These are phyloP conservation scores for Grapholita molesta DNA, from an alignment of 1,140 invertebrate species.

Conservation along the genomic window DNA sequence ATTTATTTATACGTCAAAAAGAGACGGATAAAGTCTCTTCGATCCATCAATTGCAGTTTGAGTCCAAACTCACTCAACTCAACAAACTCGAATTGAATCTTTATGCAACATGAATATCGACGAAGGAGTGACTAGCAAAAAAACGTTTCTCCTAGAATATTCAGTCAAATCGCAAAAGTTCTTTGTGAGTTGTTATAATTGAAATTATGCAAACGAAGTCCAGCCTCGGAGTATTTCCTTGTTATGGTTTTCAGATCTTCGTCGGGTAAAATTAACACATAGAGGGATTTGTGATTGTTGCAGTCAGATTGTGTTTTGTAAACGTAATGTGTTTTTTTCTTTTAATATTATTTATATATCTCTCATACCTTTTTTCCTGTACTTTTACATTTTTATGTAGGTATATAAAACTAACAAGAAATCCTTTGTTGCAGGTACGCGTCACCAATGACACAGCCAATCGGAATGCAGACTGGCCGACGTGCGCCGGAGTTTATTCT, in stretches of 20 bases:
- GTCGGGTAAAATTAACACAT: neutral
- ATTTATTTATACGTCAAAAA: too few relatives aligned
- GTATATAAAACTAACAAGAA: constrained; percentile 25
- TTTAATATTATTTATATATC: neutral
- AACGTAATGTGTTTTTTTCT: too few relatives aligned
- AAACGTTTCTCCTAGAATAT: neutral
- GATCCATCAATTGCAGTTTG: too few relatives aligned
- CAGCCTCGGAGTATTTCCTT: constrained; percentile 25
- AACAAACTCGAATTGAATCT: too few relatives aligned
- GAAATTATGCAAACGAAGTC: constrained; percentile 49
- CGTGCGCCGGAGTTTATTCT: constrained; percentile 5
- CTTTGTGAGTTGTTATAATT: constrained; percentile 51
- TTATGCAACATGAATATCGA: too few relatives aligned
- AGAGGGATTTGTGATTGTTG: neutral
- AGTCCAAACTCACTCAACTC: too few relatives aligned
- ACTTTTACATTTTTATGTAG: neutral
- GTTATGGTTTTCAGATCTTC: constrained; percentile 31
- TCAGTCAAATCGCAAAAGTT: constrained; percentile 35
- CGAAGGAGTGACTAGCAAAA: too few relatives aligned
- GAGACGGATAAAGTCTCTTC: too few relatives aligned
- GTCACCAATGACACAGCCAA: constrained; percentile 50
- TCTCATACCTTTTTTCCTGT: neutral
- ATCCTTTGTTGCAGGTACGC: constrained; percentile 65
- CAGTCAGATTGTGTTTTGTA: neutral
- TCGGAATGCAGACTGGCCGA: constrained; percentile 44